A percentile compares a stretch with the other conserved stretches of the same genome.
These are phyloP conservation scores for Ennomos erosarius DNA, from an alignment of 2,888 invertebrate species.

Conservation along the genomic window DNA sequence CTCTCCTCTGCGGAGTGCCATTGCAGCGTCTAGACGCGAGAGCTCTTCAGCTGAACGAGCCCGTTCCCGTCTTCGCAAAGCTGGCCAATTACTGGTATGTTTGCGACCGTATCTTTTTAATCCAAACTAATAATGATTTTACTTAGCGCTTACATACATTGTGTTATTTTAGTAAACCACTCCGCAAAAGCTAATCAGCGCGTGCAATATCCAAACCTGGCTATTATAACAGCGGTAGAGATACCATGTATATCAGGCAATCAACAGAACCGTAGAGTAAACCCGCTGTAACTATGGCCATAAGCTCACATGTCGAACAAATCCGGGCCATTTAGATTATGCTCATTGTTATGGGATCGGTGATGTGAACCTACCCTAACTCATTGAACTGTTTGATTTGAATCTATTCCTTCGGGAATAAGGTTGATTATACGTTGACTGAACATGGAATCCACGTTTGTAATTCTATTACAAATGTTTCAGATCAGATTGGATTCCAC, in stretches of 20 bases:
- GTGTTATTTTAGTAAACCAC: too few species aligned
- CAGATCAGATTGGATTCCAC: slow-evolving; percentile 41
- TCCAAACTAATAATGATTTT: too few species aligned
- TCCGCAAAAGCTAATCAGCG: background rate
- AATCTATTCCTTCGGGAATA: slow-evolving; percentile 5
- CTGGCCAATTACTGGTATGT: slow-evolving; percentile 22
- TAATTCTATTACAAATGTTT: slow-evolving; percentile 16
- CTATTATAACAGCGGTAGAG: slow-evolving; percentile 19
- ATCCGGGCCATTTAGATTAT: slow-evolving; percentile 65
- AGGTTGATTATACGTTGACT: slow-evolving; percentile 7
- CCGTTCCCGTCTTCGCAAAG: slow-evolving; percentile 12
- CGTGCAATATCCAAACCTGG: background rate
- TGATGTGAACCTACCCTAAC: slow-evolving; percentile 28
- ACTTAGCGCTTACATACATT: too few species aligned
- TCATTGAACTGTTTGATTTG: slow-evolving; percentile 11
- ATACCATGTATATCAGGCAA: slow-evolving; percentile 36
- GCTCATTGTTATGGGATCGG: slow-evolving; percentile 64
- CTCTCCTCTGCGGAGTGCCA: slow-evolving; percentile 11
- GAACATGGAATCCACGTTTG: background rate
- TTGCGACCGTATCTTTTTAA: too few species aligned
- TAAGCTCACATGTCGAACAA: slow-evolving; percentile 60
- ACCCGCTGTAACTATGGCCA: slow-evolving; percentile 40
- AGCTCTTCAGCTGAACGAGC: slow-evolving; percentile 14
- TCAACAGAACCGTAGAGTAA: slow-evolving; percentile 46
- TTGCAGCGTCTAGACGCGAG: slow-evolving; percentile 26